phyloP scores from a whole-genome alignment of 1,140 invertebrate species.

The Sycophaga agraensis region DNA sequence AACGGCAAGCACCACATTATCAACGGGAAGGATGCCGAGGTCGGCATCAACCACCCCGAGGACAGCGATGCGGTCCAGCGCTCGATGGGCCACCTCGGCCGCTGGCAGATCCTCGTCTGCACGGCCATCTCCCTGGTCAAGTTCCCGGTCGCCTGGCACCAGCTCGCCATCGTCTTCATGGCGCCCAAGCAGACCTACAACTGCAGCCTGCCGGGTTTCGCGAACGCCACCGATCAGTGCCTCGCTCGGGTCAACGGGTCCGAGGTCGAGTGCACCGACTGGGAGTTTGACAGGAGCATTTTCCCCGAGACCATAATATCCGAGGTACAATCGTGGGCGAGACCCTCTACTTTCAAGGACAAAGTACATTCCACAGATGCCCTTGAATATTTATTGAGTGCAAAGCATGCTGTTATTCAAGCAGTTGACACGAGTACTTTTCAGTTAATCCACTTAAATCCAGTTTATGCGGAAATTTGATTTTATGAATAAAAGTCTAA shows the following conservation, averaged over 20 bases:
- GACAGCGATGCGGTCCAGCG: constrained; percentile 66
- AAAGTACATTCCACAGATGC: too few relatives aligned
- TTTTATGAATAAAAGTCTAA: too few relatives aligned
- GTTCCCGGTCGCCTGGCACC: constrained; percentile 74
- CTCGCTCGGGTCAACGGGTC: constrained; percentile 37
- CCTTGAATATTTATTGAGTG: too few relatives aligned
- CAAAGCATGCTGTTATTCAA: too few relatives aligned
- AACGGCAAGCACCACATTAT: constrained; percentile 41
- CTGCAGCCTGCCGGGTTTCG: constrained; percentile 48
- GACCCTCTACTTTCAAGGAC: too few relatives aligned
- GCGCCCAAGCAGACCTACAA: constrained; percentile 61
- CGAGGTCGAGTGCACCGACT: constrained; percentile 56
- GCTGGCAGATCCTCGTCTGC: constrained; percentile 71
- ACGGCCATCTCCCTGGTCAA: constrained; percentile 67
- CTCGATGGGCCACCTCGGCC: constrained; percentile 68
- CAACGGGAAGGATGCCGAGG: constrained; percentile 39
- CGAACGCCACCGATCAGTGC: constrained; percentile 52
- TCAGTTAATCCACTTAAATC: too few relatives aligned
- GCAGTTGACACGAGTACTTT: too few relatives aligned
- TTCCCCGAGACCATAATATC: constrained; percentile 73
- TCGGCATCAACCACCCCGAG: constrained; percentile 29
- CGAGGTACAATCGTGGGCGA: constrained; percentile 49
- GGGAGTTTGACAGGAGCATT: constrained; percentile 64
- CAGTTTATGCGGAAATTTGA: too few relatives aligned
- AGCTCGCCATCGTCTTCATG: constrained; percentile 67